These are phyloP conservation scores for Cynoglossus semilaevis DNA, from an alignment of 2,113 vertebrate genomes.

Conservation along the genomic window DNA sequence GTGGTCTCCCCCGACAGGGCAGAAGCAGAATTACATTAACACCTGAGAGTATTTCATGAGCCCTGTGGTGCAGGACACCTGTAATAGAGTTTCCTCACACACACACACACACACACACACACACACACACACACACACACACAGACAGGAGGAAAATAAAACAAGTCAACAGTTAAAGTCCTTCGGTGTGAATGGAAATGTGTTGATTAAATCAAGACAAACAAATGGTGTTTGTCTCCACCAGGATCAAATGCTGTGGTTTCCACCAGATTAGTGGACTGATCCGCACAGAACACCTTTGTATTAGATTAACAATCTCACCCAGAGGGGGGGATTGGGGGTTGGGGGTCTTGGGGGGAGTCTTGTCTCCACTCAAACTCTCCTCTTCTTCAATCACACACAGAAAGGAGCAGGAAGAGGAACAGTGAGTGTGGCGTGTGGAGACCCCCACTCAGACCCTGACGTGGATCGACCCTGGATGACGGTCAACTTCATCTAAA, in stretches of 20 bases:
- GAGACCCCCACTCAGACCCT: too few species aligned
- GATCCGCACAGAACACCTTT: conserved; percentile 78
- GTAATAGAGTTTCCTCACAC: conserved; percentile 89
- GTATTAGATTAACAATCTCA: conserved; percentile 76
- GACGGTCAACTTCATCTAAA: conserved; percentile 27
- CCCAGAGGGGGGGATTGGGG: conserved; percentile 59
- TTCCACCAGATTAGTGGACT: conserved; percentile 87
- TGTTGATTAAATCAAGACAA: conserved; percentile 88
- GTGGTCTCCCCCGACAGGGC: conserved; percentile 75
- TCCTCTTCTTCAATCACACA: conserved; percentile 44
- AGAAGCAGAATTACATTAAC: conserved; percentile 90
- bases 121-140: too few species aligned
- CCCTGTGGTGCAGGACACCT: conserved; percentile 80
- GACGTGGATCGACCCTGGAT: too few species aligned
- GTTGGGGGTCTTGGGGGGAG: conserved; percentile 63
- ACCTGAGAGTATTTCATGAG: conserved; percentile 82
- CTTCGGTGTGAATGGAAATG: conserved; percentile 86
- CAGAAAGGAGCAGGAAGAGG: too few species aligned
- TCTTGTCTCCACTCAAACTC: conserved; percentile 30
- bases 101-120: conserved; percentile 72
- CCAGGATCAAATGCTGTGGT: conserved; percentile 83
- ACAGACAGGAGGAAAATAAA: too few species aligned
- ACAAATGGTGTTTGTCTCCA: conserved; percentile 95
- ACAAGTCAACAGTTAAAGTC: conserved; percentile 68
- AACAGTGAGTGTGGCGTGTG: too few species aligned